Base-by-base conservation (phyloP, 2,888 invertebrate species). In the Dryadula phaetusa region DNA sequence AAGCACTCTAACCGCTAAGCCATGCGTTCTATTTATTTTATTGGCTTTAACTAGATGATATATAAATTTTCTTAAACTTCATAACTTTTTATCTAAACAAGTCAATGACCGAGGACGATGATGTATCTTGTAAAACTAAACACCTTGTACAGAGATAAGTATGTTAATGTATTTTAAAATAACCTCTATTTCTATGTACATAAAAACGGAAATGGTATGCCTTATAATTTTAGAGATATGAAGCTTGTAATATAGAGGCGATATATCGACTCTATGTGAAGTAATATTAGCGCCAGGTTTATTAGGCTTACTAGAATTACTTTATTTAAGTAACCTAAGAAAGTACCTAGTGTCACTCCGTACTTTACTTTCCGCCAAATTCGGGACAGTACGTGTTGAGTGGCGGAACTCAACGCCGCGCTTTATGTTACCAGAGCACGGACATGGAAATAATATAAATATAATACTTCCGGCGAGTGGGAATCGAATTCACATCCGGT, bases 71-170 rank as follows among this genome's bases (percentile, higher is more conserved):
- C 28, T 37, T 47, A 44, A 32, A 28, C 37, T 32, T 60, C 10
- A 32, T 65, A 42, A 42, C 60, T 65, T 44, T 64, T 64, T 58
- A 58, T 42, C 49, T 58, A 40, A 37, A 42, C 53, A 64, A 71
- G 75, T 69, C 75, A 75, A 72, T 76, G 76, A 75, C 76, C 75
- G 76, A 76, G 75, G 73, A 77, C 70, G 67, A 62, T 67, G 22
- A 66, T 63, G 54, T 63, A 63, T 67, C 53, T 66, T 65, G 71
- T 70, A 72, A 70, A 71, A 67, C 60, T 68, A 62, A 56, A 54
- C 64, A 70, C 66, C 66, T 53, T 62, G 56, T 56, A 62, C 42
- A 56, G 2, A 44, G 60, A 44, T 44, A 42, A 47, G 25, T n/a
- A 40, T 49, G 16, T 22, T 18, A 20, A 7, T 14, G 0, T 12